These are phyloP conservation scores for Leucoma salicis DNA, from an alignment of 2,888 invertebrate genomes.

Conservation along the genomic window DNA sequence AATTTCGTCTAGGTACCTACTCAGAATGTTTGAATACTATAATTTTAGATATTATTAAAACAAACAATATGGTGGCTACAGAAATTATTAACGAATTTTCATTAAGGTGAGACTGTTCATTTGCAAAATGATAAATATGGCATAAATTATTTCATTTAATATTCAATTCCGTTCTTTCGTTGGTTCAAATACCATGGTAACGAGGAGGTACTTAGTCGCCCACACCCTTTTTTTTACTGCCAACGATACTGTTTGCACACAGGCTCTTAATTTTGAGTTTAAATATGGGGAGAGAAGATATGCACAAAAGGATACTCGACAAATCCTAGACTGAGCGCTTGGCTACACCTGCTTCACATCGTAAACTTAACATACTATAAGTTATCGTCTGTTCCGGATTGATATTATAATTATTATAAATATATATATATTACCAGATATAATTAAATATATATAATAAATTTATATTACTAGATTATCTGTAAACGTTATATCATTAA, in stretches of 20 bases:
- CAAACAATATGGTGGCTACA: slow-evolving; percentile 27
- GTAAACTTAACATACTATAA: not conserved
- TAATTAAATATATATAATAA: no score
- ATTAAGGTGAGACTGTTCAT: slow-evolving; percentile 80
- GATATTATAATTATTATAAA: no score
- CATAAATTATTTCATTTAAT: slow-evolving; percentile 84
- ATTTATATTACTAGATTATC: no score
- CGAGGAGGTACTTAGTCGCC: slow-evolving; percentile 65
- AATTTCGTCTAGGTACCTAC: no score
- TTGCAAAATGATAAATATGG: slow-evolving; percentile 83
- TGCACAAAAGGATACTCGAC: slow-evolving; percentile 66
- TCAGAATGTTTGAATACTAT: not conserved
- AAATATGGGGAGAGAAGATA: slow-evolving; percentile 68
- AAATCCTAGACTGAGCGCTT: slow-evolving; percentile 56
- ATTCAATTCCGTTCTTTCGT: slow-evolving; percentile 81
- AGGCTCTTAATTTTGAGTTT: slow-evolving; percentile 76
- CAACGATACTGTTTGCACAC: slow-evolving; percentile 74
- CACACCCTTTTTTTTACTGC: slow-evolving; percentile 71
- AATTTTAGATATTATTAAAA: slow-evolving; percentile 17
- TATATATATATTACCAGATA: no score
- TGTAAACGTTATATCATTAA: no score
- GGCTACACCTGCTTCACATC: slow-evolving; percentile 50
- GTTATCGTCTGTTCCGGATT: no score
- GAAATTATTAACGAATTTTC: slow-evolving; percentile 65
- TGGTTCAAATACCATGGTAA: slow-evolving; percentile 63